Conservation (phyloP, 2,888 invertebrate genomes). For the Kuschelorhynchus macadamiae region DNA sequence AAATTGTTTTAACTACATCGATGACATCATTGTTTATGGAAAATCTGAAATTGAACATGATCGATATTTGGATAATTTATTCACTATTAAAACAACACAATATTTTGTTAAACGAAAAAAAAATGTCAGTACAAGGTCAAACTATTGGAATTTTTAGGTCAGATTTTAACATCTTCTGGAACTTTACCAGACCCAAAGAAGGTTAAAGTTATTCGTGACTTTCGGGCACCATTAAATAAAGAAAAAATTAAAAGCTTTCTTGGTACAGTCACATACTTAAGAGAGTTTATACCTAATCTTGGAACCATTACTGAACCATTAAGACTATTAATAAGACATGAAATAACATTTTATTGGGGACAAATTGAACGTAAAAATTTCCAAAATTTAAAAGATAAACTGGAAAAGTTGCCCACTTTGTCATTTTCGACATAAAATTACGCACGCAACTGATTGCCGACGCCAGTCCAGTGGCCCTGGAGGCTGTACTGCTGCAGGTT, state of each 20-base stretch:
- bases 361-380: slow-evolving; percentile 1
- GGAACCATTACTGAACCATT: slow-evolving; percentile 26
- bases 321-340: slow-evolving; percentile 6
- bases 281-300: slow-evolving; percentile 50
- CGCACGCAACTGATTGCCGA: slow-evolving; percentile 55
- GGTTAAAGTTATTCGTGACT: slow-evolving; percentile 34
- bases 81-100: too few relatives aligned
- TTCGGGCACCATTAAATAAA: slow-evolving; percentile 53
- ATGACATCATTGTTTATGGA: slow-evolving; percentile 1
- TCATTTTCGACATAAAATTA: slow-evolving; percentile 51
- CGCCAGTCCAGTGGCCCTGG: slow-evolving; percentile 57
- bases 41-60: neutral
- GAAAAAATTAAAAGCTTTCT: slow-evolving; percentile 54
- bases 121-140: neutral
- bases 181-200: slow-evolving; percentile 50
- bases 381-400: neutral
- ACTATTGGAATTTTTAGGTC: neutral
- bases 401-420: slow-evolving; percentile 40
- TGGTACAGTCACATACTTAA: slow-evolving; percentile 52
- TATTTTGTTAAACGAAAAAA: too few relatives aligned
- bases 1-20: slow-evolving; percentile 44
- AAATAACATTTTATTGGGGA: slow-evolving; percentile 10
- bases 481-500: slow-evolving; percentile 57
- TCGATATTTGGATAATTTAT: neutral
- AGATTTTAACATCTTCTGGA: slow-evolving; percentile 3